Base-by-base conservation (phyloP, 1,140 invertebrate species). In the Drosophila suzukii region DNA sequence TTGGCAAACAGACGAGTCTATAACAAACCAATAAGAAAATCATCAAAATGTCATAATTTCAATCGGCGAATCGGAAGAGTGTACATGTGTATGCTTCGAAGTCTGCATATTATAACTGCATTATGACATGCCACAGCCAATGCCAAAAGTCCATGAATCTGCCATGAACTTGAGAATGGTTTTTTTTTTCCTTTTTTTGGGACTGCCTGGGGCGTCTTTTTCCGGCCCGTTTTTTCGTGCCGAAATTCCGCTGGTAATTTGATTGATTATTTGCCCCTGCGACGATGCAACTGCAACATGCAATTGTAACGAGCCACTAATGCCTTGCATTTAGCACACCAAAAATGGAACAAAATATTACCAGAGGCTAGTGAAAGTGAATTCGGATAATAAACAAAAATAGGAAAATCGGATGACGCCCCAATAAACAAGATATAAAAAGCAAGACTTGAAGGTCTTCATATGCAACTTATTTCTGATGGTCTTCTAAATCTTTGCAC, bases 1-100 rank as follows among this genome's bases (percentile, higher is more conserved):
- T 39, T 46, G 39, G 51, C 59, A 74, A 74, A 24, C 59, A 66
- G 73, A 54, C 73, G 65, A 72, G 63, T 41, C 54, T 75, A 80
- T 90, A 89, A 86, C 76, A 84, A 86, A 80, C 83, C 84, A 84
- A 88, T 89, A 90, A 90, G 86, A 81, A 89, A 90, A 89, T 89
- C 84, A 90, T 89, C 84, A 90, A 89, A 89, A 89, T 89, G 84
- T 90, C 84, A 89, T 89, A 90, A 89, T 89, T 90, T 89, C 84
- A 89, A 89, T 89, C 80, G 85, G 62, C 73, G 50, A 75, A 58
- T 56, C 67, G 56, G 59, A 34, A 50, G 39, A 46, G 30, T 34
- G 27, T 65, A 34, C 38, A 74, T 75, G 12, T 58, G 43, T 61
- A 44, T 61, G 57, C 41, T 41, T 30, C 13, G 4, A 49, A 58